Percentiles rank a stretch among this genome's conserved stretches.
Conservation (phyloP, 1,140 invertebrate genomes). For the Charaxes varanes region DNA sequence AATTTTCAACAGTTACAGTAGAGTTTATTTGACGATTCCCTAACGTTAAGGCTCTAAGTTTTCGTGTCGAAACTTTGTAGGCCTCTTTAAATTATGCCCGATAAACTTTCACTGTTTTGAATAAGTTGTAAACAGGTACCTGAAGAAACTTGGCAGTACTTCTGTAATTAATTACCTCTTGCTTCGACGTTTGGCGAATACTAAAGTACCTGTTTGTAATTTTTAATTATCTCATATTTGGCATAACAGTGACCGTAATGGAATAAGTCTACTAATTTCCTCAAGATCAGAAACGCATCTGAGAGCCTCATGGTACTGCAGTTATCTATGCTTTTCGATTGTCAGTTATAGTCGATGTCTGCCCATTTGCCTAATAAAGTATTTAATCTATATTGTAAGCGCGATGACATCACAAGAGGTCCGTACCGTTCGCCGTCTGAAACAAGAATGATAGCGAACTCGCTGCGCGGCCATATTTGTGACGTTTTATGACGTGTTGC, state of each 20-base stretch:
- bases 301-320: no score
- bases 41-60: conserved; percentile 6
- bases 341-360: no score
- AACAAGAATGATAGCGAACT: no score
- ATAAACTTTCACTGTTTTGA: conserved; percentile 8
- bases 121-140: background rate
- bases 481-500: no score
- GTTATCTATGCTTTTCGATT: no score
- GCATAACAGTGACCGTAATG: no score
- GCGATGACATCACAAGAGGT: no score
- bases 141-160: conserved; percentile 2
- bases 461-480: no score
- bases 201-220: background rate
- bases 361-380: no score
- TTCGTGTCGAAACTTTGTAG: conserved; percentile 4
- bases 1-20: conserved; percentile 5
- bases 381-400: no score
- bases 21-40: conserved; percentile 6
- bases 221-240: background rate
- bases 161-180: conserved; percentile 5
- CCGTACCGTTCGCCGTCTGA: no score
- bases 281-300: background rate
- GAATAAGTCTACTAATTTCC: background rate
- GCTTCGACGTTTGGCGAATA: conserved; percentile 1
- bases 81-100: conserved; percentile 2